phyloP scores from a whole-genome alignment of 1,140 invertebrate genomes.

The Neodiprion lecontei region DNA sequence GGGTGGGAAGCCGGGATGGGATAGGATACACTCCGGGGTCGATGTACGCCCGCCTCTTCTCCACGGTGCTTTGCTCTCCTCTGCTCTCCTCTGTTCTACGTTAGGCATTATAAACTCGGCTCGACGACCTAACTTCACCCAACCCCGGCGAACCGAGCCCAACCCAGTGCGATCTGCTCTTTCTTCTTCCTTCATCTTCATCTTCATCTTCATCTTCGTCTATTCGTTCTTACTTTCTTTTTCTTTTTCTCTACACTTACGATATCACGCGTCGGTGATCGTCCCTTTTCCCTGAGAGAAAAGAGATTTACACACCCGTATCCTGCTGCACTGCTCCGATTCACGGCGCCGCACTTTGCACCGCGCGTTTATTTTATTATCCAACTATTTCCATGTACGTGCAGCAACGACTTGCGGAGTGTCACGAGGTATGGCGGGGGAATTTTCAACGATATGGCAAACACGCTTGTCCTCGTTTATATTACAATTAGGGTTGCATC shows the following conservation, averaged over 20 bases:
- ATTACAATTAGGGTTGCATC: no score
- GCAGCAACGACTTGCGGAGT: slow-evolving; percentile 15
- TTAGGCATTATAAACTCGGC: neutral
- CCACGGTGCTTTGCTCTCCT: neutral
- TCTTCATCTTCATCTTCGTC: slow-evolving; percentile 22
- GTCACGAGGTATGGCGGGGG: slow-evolving; percentile 25
- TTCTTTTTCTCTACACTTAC: slow-evolving; percentile 7
- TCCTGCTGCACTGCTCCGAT: no score
- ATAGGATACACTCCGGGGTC: slow-evolving; percentile 2
- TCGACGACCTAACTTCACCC: neutral
- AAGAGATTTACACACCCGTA: no score
- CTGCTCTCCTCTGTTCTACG: neutral
- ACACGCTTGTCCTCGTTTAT: no score
- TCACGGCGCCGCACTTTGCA: no score
- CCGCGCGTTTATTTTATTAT: no score
- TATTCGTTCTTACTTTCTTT: slow-evolving; percentile 24
- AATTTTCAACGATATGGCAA: no score
- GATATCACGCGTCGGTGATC: no score
- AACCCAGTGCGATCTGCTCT: slow-evolving; percentile 23
- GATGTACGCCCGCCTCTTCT: slow-evolving; percentile 4
- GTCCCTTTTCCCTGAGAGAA: no score
- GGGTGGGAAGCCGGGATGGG: slow-evolving; percentile 1
- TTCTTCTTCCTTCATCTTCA: slow-evolving; percentile 14
- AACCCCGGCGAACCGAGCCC: no score
- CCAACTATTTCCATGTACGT: no score